Evolutionary conservation across 2,888 invertebrate species (phyloP), one percentile per base, ranked within the genome.

Genomic region (Heliconius charithonia): DNA sequence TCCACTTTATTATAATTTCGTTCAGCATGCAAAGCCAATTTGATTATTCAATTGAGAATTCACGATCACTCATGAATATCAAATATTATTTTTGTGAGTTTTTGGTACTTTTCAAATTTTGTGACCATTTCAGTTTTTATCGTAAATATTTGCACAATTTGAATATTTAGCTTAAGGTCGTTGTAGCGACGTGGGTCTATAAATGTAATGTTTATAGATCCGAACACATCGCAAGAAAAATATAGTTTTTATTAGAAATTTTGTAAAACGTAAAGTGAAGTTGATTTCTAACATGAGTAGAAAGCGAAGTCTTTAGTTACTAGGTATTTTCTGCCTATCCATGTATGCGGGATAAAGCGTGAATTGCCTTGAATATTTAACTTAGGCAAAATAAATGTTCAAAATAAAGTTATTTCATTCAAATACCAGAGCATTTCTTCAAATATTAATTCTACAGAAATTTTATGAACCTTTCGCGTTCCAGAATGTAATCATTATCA

Each of bases 41-140:
- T 78, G 70, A 80, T 76, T 81, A 81, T 81, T 81, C 81, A 71
- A 74, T 77, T 71, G 78, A 78, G 76, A 70, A 74, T 78, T 79
- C 75, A 56, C 75, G 77, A 77, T 75, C 80, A 77, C 73, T 81
- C 79, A 76, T 81, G 73, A 81, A 79, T 81, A 69, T 79, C 73
- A 75, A 81, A 79, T 79, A 79, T 76, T 78, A 77, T 75, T 77
- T 51, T 63, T 59, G 41, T 56, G 65, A 77, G 63, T 67, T 73
- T 71, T 77, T 77, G 66, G 73, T 67, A 73, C 66, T 77, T 73
- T 37, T 37, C 27, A 27, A 71, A 71, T 72, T 76, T 72, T 71
- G n/a, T 25, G 59, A 27, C 27, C n/a, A 67, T 67, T 77, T 66
- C 13, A 19, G 22, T 45, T 74, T 65, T 74, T 29, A 45, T 41